A percentile compares a stretch with the other conserved stretches of the same genome.
phyloP scores from a whole-genome alignment of 2,113 vertebrate genomes.

The Centrocercus urophasianus region DNA sequence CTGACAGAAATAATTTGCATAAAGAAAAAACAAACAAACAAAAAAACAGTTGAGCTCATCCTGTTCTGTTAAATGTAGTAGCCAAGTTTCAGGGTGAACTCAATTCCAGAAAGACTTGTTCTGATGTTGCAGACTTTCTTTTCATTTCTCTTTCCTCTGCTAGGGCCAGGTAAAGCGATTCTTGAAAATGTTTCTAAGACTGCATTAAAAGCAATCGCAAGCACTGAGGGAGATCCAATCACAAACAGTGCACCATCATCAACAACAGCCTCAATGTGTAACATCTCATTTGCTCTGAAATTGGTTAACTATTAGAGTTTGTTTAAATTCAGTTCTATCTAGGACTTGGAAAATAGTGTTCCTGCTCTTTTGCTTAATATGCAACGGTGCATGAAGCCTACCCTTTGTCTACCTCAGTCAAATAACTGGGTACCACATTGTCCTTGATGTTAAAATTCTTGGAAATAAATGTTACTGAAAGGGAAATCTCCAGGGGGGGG shows the following conservation, averaged over 20 bases:
- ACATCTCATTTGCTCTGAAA: conserved; percentile 5
- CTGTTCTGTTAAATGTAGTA: neutral
- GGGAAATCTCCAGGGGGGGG: neutral
- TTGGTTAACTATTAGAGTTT: neutral
- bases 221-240: neutral
- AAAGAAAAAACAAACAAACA: neutral
- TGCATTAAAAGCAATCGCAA: conserved; percentile 2
- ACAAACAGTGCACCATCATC: conserved; percentile 6
- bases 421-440: neutral
- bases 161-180: neutral
- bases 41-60: neutral
- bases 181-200: neutral
- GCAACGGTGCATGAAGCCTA: neutral
- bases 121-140: neutral
- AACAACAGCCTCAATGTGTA: neutral
- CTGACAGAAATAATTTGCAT: neutral
- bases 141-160: neutral
- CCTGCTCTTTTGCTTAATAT: neutral
- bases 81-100: neutral
- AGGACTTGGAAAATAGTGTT: neutral
- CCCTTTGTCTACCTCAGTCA: neutral
- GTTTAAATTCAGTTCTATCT: neutral
- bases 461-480: neutral
- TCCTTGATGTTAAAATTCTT: neutral
- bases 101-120: neutral